Percentiles rank a stretch among this genome's conserved stretches.
Conservation (phyloP, 2,888 invertebrate species). For the Carabus problematicus region DNA sequence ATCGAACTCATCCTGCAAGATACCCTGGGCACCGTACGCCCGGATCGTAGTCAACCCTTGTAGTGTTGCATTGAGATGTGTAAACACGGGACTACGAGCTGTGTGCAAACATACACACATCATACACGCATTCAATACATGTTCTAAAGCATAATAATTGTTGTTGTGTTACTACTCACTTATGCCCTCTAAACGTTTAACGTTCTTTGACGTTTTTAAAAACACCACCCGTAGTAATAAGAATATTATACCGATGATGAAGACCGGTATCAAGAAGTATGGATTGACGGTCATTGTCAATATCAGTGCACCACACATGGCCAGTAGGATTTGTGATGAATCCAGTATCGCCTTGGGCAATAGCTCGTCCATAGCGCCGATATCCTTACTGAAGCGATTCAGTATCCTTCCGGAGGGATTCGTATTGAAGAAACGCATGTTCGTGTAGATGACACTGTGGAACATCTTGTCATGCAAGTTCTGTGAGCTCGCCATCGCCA, state of each 20-base stretch:
- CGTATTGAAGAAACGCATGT: slow-evolving; percentile 80
- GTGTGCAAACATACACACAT: slow-evolving; percentile 47
- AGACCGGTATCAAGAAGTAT: slow-evolving; percentile 59
- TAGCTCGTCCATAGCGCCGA: slow-evolving; percentile 79
- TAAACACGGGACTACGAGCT: slow-evolving; percentile 86
- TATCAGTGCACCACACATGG: slow-evolving; percentile 62
- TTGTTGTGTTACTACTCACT: slow-evolving; percentile 64
- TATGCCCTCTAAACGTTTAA: slow-evolving; percentile 72
- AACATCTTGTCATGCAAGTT: slow-evolving; percentile 78
- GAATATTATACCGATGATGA: slow-evolving; percentile 67
- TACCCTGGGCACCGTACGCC: slow-evolving; percentile 73
- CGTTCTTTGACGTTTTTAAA: slow-evolving; percentile 72
- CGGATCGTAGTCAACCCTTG: slow-evolving; percentile 82
- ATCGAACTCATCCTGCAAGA: slow-evolving; percentile 65
- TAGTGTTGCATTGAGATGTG: slow-evolving; percentile 80
- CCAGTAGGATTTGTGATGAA: slow-evolving; percentile 65
- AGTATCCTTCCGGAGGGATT: slow-evolving; percentile 84
- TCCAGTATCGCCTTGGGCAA: slow-evolving; percentile 72
- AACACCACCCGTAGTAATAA: slow-evolving; percentile 69
- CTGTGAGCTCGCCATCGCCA: slow-evolving; percentile 71
- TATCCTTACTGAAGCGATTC: slow-evolving; percentile 83
- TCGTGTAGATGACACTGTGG: slow-evolving; percentile 62
- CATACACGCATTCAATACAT: too few species aligned
- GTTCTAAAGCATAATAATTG: too few species aligned
- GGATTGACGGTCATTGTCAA: slow-evolving; percentile 65